Percentiles rank a stretch among this genome's conserved stretches.
phyloP scores from a whole-genome alignment of 2,113 vertebrate genomes.

The Phocoena phocoena region DNA sequence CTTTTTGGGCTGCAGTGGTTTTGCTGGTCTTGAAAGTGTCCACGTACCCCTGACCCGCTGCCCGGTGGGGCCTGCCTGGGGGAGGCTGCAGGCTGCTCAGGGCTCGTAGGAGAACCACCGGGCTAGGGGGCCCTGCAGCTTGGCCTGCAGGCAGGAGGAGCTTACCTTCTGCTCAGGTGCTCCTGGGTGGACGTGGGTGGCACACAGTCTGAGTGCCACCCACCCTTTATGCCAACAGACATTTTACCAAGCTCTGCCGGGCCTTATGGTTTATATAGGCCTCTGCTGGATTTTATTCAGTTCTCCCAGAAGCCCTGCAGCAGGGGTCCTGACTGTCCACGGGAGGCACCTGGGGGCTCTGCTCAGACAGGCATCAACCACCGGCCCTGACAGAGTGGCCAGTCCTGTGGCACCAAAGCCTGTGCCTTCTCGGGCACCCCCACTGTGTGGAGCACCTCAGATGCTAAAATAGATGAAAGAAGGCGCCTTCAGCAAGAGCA shows the following conservation, averaged over 20 bases:
- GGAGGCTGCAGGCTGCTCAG: neutral
- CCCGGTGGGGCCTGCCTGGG: neutral
- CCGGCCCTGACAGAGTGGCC: neutral
- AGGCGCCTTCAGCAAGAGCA: neutral
- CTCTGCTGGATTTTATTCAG: neutral
- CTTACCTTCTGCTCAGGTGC: neutral
- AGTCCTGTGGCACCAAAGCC: neutral
- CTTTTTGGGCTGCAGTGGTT: neutral
- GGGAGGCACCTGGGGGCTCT: neutral
- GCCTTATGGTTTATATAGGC: neutral
- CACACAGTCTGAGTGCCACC: neutral
- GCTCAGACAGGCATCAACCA: too few relatives aligned
- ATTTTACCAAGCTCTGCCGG: neutral
- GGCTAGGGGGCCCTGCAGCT: neutral
- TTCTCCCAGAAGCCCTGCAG: neutral
- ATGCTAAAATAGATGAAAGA: neutral
- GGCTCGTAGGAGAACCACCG: neutral
- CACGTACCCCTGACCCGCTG: neutral
- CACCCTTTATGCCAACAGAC: neutral
- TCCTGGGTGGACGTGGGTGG: neutral
- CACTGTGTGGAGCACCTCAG: neutral
- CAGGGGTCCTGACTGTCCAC: neutral
- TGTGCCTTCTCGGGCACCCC: neutral
- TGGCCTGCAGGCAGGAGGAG: neutral
- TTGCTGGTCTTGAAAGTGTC: neutral